Conservation (phyloP, 2,113 vertebrate species). For the Origma solitaria region DNA sequence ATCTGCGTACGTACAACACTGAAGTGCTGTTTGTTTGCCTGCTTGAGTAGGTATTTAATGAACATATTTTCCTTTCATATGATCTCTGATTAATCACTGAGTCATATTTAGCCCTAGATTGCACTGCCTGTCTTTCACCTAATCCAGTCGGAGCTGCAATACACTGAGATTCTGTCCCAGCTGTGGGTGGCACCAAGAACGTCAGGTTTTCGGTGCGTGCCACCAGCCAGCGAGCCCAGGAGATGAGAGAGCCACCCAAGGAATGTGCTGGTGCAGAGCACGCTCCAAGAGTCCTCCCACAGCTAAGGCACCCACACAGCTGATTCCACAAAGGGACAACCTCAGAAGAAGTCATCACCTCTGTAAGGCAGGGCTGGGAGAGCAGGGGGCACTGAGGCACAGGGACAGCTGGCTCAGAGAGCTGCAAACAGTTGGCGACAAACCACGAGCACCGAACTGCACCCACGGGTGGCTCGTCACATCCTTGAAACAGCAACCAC, state of each 20-base stretch:
- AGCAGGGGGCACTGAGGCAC: background rate
- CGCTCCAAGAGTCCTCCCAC: background rate
- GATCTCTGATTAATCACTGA: background rate
- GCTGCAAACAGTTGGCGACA: background rate
- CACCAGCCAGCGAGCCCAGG: background rate
- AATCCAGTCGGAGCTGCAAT: background rate
- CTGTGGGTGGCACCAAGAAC: background rate
- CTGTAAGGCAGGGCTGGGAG: background rate
- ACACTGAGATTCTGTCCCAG: background rate
- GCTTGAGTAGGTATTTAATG: background rate
- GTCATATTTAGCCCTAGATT: background rate
- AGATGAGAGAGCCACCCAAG: background rate
- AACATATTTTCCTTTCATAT: background rate
- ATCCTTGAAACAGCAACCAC: background rate
- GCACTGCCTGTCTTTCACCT: background rate
- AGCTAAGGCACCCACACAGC: background rate
- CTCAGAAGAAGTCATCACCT: background rate
- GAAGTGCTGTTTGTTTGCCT: background rate
- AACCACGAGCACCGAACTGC: background rate
- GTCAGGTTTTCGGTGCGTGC: background rate
- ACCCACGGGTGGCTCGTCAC: fast-evolving
- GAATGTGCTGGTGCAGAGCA: background rate
- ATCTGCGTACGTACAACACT: background rate
- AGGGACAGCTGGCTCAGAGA: fast-evolving
- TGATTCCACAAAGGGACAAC: background rate